phyloP scores from a whole-genome alignment of 2,797 vertebrate genomes.

The Myotis pilosus region DNA sequence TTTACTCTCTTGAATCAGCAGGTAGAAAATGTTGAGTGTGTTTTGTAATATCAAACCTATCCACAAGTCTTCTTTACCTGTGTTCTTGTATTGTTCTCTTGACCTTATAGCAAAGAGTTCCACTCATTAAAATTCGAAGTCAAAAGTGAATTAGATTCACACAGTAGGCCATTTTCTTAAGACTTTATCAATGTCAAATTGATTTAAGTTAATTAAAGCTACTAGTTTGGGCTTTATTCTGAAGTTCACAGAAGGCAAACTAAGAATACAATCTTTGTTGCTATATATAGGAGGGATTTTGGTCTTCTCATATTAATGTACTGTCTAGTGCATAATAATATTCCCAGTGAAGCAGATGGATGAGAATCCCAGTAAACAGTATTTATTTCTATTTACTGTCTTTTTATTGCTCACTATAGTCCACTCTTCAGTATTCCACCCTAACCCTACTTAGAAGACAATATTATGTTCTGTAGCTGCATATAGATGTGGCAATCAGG shows the following conservation, averaged over 20 bases:
- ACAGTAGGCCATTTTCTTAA: conserved; percentile 9
- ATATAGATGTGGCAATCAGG: not conserved
- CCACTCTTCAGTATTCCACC: not conserved
- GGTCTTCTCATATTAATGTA: not conserved
- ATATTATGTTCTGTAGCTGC: not conserved
- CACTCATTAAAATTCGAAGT: not conserved
- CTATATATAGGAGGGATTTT: not conserved
- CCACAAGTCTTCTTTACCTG: not conserved
- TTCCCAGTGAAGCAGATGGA: not conserved
- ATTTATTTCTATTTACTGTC: not conserved
- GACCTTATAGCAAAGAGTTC: not conserved
- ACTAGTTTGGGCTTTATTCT: not conserved
- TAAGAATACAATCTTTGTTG: not conserved
- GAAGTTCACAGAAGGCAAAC: not conserved
- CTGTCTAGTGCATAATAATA: not conserved
- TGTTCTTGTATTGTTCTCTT: not conserved
- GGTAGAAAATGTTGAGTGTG: not conserved
- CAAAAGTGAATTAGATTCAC: not conserved
- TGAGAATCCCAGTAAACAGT: not conserved
- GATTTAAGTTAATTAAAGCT: not conserved
- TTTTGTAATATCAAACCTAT: not conserved
- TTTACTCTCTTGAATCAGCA: not conserved
- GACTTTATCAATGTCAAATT: not conserved
- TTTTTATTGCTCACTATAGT: not conserved
- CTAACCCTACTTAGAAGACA: not conserved